These are phyloP conservation scores for Coluber constrictor DNA, from an alignment of 2,797 vertebrate species.

Conservation along the genomic window DNA sequence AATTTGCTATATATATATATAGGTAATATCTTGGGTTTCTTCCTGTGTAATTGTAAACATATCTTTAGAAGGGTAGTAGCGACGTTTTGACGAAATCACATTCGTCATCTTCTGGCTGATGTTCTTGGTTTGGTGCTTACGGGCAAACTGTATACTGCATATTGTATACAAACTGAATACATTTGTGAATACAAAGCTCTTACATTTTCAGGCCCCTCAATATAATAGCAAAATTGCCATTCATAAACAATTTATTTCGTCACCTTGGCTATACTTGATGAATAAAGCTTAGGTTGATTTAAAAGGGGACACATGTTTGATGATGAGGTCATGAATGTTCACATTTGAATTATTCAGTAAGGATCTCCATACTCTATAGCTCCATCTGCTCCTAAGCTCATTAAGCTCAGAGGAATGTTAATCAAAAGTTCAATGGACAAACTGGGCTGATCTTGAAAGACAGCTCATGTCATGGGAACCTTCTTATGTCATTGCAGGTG, in stretches of 20 bases:
- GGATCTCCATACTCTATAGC: background rate
- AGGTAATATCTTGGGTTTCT: too few species aligned
- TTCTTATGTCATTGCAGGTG: background rate
- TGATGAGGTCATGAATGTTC: background rate
- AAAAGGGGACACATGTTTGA: background rate
- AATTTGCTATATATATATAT: too few species aligned
- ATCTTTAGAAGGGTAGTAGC: too few species aligned
- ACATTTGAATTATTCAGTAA: background rate
- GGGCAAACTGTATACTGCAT: too few species aligned
- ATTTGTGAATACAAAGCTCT: background rate
- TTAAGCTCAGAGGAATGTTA: background rate
- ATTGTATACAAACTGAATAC: background rate
- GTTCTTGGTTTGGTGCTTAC: too few species aligned
- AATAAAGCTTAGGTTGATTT: background rate
- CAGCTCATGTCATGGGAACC: background rate
- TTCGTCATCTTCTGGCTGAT: too few species aligned
- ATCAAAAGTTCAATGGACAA: background rate
- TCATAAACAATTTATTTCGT: background rate
- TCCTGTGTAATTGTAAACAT: too few species aligned
- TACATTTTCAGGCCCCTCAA: background rate
- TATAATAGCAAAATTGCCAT: background rate
- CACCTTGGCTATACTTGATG: background rate
- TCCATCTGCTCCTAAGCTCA: background rate
- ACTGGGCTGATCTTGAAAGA: accelerated
- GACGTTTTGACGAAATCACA: too few species aligned